Evolutionary conservation across 2,888 invertebrate genomes (phyloP).

Genomic region (Chymomyza caudatula): DNA sequence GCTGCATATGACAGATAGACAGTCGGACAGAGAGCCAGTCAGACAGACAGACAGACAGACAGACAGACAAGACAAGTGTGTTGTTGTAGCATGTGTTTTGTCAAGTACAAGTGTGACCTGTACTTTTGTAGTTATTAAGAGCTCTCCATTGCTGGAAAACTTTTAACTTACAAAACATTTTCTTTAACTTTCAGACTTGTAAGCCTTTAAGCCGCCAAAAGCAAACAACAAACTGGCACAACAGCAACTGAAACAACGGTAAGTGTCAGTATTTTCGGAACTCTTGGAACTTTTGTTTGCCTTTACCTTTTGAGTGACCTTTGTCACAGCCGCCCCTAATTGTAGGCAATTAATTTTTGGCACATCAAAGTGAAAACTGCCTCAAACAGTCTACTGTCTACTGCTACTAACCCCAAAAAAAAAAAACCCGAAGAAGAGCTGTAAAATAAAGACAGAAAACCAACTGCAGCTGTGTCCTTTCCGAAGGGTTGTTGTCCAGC

Average conservation of each 20-base stretch:
- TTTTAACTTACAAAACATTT: slow-evolving; percentile 58
- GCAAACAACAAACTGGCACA: slow-evolving; percentile 38
- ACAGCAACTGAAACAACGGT: slow-evolving; percentile 34
- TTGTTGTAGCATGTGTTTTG: slow-evolving; percentile 16
- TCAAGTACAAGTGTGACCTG: neutral
- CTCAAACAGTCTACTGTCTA: neutral
- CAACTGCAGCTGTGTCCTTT: slow-evolving; percentile 66
- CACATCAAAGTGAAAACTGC: slow-evolving; percentile 62
- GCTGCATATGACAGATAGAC: slow-evolving; percentile 51
- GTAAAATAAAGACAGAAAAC: slow-evolving; percentile 33
- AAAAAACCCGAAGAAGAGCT: neutral
- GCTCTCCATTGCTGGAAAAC: slow-evolving; percentile 16
- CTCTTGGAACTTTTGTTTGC: slow-evolving; percentile 6
- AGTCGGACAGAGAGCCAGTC: too few species aligned
- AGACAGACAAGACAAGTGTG: slow-evolving; percentile 49
- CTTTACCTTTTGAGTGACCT: slow-evolving; percentile 46
- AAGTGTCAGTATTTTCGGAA: slow-evolving; percentile 54
- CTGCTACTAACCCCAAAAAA: neutral
- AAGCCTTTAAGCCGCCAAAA: slow-evolving; percentile 57
- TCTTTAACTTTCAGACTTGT: slow-evolving; percentile 26
- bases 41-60: too few species aligned
- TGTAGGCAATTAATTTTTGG: slow-evolving; percentile 75
- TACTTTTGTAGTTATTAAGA: neutral
- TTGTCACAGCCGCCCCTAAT: slow-evolving; percentile 63
- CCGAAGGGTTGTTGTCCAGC: slow-evolving; percentile 56